A percentile compares a stretch with the other conserved stretches of the same genome.
phyloP scores from a whole-genome alignment of 2,113 vertebrate species.

The Orycteropus afer region DNA sequence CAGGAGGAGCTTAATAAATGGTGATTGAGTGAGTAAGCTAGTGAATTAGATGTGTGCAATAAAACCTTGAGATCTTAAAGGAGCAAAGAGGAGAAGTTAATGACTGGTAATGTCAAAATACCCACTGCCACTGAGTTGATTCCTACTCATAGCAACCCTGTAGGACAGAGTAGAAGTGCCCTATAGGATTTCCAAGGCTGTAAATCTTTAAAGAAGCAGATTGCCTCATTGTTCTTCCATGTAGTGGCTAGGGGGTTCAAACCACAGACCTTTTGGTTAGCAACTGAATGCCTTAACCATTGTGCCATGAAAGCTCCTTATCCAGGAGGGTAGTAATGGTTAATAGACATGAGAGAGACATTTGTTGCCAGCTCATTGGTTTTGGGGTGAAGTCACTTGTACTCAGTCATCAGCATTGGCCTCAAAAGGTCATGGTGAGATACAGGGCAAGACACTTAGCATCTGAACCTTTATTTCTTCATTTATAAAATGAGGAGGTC shows the following conservation, averaged over 20 bases:
- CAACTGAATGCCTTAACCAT: too few species aligned
- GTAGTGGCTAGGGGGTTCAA: too few species aligned
- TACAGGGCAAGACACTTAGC: accelerated
- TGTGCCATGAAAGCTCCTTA: too few species aligned
- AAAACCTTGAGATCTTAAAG: neutral
- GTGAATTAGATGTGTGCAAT: neutral
- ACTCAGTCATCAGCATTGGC: neutral
- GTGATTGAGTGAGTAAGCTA: neutral
- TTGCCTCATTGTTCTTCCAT: too few species aligned
- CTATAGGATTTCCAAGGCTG: too few species aligned
- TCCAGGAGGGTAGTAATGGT: neutral
- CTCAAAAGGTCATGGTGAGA: neutral
- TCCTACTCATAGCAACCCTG: too few species aligned
- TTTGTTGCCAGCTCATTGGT: neutral
- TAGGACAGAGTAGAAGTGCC: too few species aligned
- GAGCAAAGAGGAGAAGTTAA: neutral
- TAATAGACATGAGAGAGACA: neutral
- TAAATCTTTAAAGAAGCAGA: too few species aligned
- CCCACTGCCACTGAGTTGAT: too few species aligned
- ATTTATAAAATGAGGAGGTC: neutral
- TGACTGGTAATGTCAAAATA: too few species aligned
- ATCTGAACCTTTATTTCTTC: neutral
- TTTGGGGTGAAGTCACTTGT: neutral
- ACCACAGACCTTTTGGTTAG: too few species aligned
- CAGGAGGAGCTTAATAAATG: neutral